Conservation (phyloP, 35 echinoderm and acorn worm genomes). For the Heliocidaris tuberculata region DNA sequence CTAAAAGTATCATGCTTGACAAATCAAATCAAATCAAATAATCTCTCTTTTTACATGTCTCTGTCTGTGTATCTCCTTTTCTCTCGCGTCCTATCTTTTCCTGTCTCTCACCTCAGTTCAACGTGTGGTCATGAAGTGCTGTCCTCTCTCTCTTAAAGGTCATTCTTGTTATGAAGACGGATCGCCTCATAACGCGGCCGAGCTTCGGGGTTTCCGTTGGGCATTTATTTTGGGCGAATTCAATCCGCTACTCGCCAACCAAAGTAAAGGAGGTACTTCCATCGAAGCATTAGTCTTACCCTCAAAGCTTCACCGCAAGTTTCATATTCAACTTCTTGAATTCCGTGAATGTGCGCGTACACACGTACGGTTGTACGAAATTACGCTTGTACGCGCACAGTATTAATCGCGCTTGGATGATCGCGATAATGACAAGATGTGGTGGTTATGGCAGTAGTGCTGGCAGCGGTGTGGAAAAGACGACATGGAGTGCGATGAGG, state of each 20-base stretch:
- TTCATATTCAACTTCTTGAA: too few relatives aligned
- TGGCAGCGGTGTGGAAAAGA: too few relatives aligned
- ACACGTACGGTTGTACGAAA: too few relatives aligned
- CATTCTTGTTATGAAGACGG: constrained; percentile 25
- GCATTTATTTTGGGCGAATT: constrained; percentile 7
- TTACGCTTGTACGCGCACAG: too few relatives aligned
- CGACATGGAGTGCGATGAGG: too few relatives aligned
- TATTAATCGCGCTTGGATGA: too few relatives aligned
- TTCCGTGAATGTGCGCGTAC: too few relatives aligned
- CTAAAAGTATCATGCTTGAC: neutral
- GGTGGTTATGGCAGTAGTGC: too few relatives aligned
- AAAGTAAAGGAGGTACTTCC: neutral
- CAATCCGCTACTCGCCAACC: neutral
- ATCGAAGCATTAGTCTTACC: neutral
- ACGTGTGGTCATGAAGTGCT: neutral
- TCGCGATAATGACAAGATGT: too few relatives aligned
- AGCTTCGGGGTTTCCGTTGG: neutral
- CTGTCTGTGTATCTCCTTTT: neutral
- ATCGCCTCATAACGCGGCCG: constrained; percentile 4
- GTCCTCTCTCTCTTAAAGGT: constrained; percentile 2
- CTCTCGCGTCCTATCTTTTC: neutral
- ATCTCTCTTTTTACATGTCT: neutral
- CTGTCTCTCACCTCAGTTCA: neutral
- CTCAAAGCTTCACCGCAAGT: neutral
- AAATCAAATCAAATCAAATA: neutral